Evolutionary conservation across 2,113 vertebrate species (phyloP).

Genomic region (Indri indri): DNA sequence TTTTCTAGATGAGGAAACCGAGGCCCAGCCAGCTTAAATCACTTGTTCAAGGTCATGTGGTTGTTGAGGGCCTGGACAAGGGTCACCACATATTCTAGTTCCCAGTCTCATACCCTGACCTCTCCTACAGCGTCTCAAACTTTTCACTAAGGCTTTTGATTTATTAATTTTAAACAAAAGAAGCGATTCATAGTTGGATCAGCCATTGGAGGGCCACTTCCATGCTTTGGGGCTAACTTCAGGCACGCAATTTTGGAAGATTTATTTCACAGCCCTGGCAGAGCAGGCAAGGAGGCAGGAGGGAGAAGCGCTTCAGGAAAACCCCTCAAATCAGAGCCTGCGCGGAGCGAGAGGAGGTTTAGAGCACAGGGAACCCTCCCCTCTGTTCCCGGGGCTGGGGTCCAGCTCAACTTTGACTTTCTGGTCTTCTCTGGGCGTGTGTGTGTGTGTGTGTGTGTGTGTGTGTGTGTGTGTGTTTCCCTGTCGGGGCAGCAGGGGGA

Average conservation of each 20-base stretch:
- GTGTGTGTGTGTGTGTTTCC: neutral
- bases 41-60: neutral
- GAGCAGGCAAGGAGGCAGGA: neutral
- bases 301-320: neutral
- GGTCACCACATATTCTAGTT: accelerated
- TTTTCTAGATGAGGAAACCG: accelerated
- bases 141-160: neutral
- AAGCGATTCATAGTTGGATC: neutral
- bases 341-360: accelerated
- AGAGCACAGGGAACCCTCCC: accelerated
- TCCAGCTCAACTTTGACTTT: neutral
- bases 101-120: accelerated
- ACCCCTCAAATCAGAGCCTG: accelerated
- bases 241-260: neutral
- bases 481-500: neutral
- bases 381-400: neutral
- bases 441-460: no score
- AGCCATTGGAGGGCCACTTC: neutral
- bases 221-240: neutral
- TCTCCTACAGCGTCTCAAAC: neutral
- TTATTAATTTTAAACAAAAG: neutral
- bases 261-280: neutral
- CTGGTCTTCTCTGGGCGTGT: neutral
- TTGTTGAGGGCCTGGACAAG: neutral
- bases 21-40: neutral